Evolutionary conservation across 1,140 invertebrate species (phyloP), one percentile per base, ranked within the genome.

Genomic region (Drosophila jambulina): DNA sequence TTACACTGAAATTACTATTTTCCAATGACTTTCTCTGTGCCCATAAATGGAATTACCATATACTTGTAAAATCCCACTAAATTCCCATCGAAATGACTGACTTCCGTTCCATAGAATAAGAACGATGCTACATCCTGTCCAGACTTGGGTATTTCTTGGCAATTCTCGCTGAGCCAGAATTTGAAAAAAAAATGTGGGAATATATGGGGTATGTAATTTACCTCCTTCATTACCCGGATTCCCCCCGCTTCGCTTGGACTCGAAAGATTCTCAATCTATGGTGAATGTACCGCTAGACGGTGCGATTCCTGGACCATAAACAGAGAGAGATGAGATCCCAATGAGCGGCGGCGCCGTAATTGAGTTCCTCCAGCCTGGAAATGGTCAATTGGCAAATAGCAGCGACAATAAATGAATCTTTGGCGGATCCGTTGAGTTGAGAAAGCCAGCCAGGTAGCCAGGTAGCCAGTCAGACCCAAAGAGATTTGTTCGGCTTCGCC

Each of bases 201-300:
- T 83, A 54, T 83, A 54, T 77, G 60, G 80, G 71, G 51, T 78
- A 63, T 86, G 78, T 62, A 87, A 86, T 86, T 87, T 88, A 78
- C 42, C 83, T 48, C 71, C 61, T 69, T 79, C 62, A 56, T 61
- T 77, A 51, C 49, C 56, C 19, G 10, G n/a, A 36, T 36, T 19
- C 17, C 32, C 34, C 25, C 10, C 9, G 2, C 13, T 15, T 12
- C 40, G 65, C 36, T 57, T 58, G 36, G 34, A 23, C 36, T 53
- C 29, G 19, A 49, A 51, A 13, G 48, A 38, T 75, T 67, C 43
- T 69, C 78, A 82, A 87, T 83, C 51, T 80, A 78, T 79, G 80
- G 80, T 60, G 77, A 87, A 87, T 69, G 74, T 87, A 87, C 84
- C 84, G 84, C 84, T 87, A 87, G 80, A 71, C 71, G 67, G 70